Evolutionary conservation across 2,888 invertebrate species (phyloP), one percentile per base, ranked within the genome.

Genomic region (Luperina nickerlii): DNA sequence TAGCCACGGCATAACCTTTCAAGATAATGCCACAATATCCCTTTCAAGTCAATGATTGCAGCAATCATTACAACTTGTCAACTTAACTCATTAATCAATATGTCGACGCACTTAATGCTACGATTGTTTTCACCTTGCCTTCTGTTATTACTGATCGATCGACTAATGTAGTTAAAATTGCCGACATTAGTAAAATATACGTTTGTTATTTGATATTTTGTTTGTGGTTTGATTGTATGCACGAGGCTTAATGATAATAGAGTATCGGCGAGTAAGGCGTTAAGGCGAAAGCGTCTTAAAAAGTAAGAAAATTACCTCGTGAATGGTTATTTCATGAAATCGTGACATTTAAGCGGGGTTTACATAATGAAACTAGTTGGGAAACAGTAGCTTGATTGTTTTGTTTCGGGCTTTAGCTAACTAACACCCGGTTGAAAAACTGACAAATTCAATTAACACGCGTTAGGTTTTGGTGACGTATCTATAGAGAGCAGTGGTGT

Each of bases 141-240:
- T 60, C n/a, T 51, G 20, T 76, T 42, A 42, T 72, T 78, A 76
- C 60, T 1, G 71, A 77, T 81, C 66, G 88, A 81, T 85, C 76
- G 45, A 65, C 68, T 87, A 87, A 87, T 87, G 85, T 77, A 72
- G 60, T 63, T 32, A 87, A 85, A 85, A 85, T 87, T 80, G 76
- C 74, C 68, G 42, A 62, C 71, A 74, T 87, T 87, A 69, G 83
- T 69, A 18, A 82, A 70, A 67, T 65, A 85, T 74, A 27, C 27
- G 54, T 74, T 74, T 18, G 69, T 76, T 63, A n/a, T 66, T 86
- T 69, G 67, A 45, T 48, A 63, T 70, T n/a, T 78, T 54, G 11
- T 62, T 60, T 24, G 54, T 27, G 66, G 20, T 83, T 54, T 57
- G 54, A 48, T 54, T 71, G 60, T 69, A 15, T 18, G 51, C 42